Base-by-base conservation (phyloP, 2,888 invertebrate species). In the Agonopterix arenella region DNA sequence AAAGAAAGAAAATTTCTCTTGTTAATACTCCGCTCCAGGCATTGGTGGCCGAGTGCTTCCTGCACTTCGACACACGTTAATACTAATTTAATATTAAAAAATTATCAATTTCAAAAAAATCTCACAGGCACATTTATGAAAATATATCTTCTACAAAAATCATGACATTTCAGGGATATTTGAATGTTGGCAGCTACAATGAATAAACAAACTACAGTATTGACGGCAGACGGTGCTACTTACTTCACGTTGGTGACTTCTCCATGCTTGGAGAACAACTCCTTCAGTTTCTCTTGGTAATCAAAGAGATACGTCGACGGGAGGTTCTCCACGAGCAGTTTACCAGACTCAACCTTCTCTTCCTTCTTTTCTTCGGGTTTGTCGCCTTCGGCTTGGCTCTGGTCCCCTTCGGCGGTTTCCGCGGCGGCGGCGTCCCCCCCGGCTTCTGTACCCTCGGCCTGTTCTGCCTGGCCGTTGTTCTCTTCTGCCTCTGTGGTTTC, bases 1-100 rank as follows among this genome's bases (percentile, higher is more conserved):
- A 89, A 89, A 88, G 78, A 85, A 88, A 88, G 80, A 85, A 86
- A 84, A 83, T 78, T 72, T 77, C 77, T 76, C 75, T 79, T 64
- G 73, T 89, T 89, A 89, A 86, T 86, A 79, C 77, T 84, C 80
- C 80, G 74, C 70, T 71, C 64, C 60, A 60, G 66, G 70, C 68
- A 54, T 59, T 59, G 54, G 68, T 70, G 72, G 72, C 76, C 56
- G 70, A 70, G 76, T 73, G 77, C 76, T 55, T 60, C 66, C 76
- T 54, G 70, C 82, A 73, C 67, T 67, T 73, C 71, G 67, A 77
- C 77, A 76, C 76, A 57, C 62, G 51, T 16, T 8, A 28, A 28
- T 7, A 5, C 28, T 28, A 28, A 28, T 28, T 28, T 28, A 28
- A 28, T 28, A 28, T n/a, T n/a, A n/a, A n/a, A 28, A 40, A 40